Evolutionary conservation across 2,113 vertebrate genomes (phyloP).

Genomic region (Mirza zaza): DNA sequence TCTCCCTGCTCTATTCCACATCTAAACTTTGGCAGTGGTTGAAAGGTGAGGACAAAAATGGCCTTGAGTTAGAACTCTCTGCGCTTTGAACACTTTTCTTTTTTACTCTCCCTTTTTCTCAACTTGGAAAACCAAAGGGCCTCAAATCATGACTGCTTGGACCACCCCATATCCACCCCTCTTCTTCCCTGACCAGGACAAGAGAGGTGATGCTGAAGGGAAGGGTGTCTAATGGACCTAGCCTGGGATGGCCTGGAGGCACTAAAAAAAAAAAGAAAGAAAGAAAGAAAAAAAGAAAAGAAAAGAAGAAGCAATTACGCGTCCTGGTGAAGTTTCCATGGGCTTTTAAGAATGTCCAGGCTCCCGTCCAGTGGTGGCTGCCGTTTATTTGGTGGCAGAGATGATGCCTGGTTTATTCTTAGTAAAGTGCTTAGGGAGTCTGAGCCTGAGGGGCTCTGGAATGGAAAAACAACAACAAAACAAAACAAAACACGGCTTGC

Average conservation of each 20-base stretch:
- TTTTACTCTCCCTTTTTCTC: background rate
- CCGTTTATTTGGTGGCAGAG: background rate
- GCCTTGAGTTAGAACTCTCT: background rate
- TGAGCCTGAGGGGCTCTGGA: background rate
- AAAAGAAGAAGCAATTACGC: fast-evolving
- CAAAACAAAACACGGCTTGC: background rate
- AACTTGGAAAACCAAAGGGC: background rate
- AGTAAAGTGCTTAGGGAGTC: slow-evolving; percentile 3
- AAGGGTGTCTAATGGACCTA: background rate
- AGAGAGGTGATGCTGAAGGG: background rate
- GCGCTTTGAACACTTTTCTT: background rate
- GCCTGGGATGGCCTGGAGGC: background rate
- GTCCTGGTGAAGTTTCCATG: background rate
- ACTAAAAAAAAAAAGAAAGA: too few species aligned
- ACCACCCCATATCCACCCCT: fast-evolving
- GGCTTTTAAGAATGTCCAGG: slow-evolving; percentile 12
- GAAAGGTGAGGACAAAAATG: background rate
- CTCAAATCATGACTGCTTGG: background rate
- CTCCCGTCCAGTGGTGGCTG: background rate
- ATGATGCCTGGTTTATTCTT: slow-evolving; percentile 56
- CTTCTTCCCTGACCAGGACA: background rate
- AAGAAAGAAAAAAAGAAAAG: background rate
- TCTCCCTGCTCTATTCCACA: slow-evolving; percentile 8
- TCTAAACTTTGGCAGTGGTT: background rate
- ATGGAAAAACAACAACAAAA: slow-evolving; percentile 2